These are phyloP conservation scores for Heliconius hortense DNA, from an alignment of 2,888 invertebrate genomes.

Conservation along the genomic window DNA sequence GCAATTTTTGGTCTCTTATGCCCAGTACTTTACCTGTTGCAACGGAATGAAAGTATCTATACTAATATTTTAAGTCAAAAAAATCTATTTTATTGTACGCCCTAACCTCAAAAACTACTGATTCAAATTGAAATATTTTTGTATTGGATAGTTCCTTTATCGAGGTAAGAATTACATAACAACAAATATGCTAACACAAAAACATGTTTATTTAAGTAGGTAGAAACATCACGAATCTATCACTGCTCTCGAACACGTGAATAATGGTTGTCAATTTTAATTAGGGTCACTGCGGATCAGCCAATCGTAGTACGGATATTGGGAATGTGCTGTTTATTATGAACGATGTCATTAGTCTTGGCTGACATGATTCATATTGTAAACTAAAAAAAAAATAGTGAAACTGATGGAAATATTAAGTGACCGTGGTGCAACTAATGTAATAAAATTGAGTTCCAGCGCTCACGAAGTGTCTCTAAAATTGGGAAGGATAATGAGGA, in stretches of 20 bases:
- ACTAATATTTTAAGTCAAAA: too few relatives aligned
- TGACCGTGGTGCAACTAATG: too few relatives aligned
- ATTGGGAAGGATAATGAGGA: too few relatives aligned
- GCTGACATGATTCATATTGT: neutral
- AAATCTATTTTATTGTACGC: too few relatives aligned
- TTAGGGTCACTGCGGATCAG: slow-evolving; percentile 24
- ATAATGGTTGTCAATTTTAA: slow-evolving; percentile 20
- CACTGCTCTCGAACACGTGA: neutral
- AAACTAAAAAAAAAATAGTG: neutral
- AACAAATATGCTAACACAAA: neutral
- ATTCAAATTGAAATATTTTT: too few relatives aligned
- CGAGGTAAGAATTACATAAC: neutral
- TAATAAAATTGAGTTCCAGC: too few relatives aligned
- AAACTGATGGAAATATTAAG: neutral
- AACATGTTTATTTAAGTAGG: neutral
- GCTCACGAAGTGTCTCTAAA: too few relatives aligned
- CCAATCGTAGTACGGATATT: slow-evolving; percentile 9
- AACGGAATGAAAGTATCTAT: too few relatives aligned
- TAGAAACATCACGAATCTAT: neutral
- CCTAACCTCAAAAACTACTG: too few relatives aligned
- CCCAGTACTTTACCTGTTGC: too few relatives aligned
- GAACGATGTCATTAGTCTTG: slow-evolving; percentile 18
- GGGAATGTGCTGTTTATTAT: slow-evolving; percentile 16
- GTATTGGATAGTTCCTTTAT: neutral
- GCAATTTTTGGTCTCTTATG: too few relatives aligned